Evolutionary conservation across 2,888 invertebrate species (phyloP).

Genomic region (Alentia gelatinosa): DNA sequence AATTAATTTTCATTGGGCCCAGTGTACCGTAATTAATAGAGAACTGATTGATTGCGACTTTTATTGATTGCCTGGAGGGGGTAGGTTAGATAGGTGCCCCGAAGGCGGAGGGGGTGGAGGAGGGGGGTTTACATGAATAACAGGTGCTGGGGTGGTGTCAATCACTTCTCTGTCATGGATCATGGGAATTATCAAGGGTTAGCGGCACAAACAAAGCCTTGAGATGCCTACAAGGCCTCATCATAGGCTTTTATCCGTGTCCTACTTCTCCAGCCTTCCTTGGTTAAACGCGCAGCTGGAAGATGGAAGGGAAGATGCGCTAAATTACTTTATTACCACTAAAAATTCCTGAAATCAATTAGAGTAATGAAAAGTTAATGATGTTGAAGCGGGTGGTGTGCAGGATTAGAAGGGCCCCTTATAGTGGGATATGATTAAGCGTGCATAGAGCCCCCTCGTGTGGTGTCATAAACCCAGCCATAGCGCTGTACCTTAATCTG

Average conservation of each 20-base stretch:
- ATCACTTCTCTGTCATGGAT: not conserved
- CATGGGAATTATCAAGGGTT: no score
- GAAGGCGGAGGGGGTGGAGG: not conserved
- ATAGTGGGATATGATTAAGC: not conserved
- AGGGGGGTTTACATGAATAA: not conserved
- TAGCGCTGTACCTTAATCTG: no score
- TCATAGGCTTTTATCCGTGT: no score
- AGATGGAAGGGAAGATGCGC: not conserved
- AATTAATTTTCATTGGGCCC: not conserved
- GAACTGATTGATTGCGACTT: not conserved
- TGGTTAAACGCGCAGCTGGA: no score
- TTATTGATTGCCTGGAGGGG: not conserved
- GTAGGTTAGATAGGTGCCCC: not conserved
- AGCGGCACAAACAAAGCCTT: no score
- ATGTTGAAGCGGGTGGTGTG: not conserved
- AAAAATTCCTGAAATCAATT: not conserved
- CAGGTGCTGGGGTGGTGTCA: not conserved
- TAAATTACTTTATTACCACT: not conserved
- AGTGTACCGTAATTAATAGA: not conserved
- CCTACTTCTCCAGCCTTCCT: no score
- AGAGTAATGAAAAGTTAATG: conserved; percentile 1
- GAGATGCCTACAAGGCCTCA: no score
- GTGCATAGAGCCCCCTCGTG: no score
- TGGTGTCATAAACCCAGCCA: not conserved
- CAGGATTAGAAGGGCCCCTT: not conserved